phyloP scores from a whole-genome alignment of 2,888 invertebrate species.

The Xylocampa areola region DNA sequence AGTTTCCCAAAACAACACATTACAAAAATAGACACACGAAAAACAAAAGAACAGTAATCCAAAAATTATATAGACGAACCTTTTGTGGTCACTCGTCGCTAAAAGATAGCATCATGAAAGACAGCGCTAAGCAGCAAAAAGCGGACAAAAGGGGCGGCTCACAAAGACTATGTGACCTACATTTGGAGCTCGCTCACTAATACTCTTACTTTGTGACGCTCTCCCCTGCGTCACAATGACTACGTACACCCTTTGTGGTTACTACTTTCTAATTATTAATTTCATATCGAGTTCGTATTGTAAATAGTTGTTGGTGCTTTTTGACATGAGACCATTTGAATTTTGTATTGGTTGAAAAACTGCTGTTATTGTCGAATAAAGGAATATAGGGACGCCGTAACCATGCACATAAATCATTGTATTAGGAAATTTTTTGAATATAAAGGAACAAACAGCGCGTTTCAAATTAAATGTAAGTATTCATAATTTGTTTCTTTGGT shows the following conservation, averaged over 20 bases:
- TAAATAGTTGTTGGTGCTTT: conserved; percentile 12
- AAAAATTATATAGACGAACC: conserved; percentile 62
- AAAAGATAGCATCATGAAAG: conserved; percentile 71
- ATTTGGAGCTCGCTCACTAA: conserved; percentile 72
- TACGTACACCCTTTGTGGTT: conserved; percentile 57
- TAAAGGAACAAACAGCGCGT: no score
- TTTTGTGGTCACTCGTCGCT: conserved; percentile 69
- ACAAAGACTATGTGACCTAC: conserved; percentile 82
- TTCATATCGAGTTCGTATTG: conserved; percentile 48
- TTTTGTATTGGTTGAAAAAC: no score
- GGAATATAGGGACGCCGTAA: no score
- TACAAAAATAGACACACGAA: conserved; percentile 12
- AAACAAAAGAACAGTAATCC: conserved; percentile 56
- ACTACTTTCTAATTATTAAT: conserved; percentile 63
- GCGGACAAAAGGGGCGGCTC: conserved; percentile 76
- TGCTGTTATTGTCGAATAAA: no score
- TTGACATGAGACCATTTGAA: background rate
- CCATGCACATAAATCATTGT: no score
- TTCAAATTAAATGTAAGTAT: no score
- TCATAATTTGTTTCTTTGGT: no score
- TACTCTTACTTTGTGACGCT: conserved; percentile 78
- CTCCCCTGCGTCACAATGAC: conserved; percentile 62
- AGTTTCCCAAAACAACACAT: no score
- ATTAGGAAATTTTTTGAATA: no score
- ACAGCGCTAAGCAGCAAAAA: conserved; percentile 71